Evolutionary conservation across 2,113 vertebrate species (phyloP), one percentile per base, ranked within the genome.

Genomic region (Theristicus caerulescens): DNA sequence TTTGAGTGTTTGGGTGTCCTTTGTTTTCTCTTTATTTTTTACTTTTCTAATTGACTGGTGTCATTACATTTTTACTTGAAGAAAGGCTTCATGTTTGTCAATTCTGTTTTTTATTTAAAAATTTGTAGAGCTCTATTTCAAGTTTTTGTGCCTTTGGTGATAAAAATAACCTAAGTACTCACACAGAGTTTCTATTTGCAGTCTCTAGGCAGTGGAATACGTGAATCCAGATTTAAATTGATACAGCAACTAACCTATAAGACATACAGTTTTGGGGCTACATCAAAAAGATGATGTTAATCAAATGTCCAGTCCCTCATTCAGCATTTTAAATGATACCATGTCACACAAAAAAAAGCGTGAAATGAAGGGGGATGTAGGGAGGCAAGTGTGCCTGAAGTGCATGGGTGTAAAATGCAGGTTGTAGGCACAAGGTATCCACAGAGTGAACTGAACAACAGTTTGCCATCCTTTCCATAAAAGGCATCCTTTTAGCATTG

Each of bases 141-240:
- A 55, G 57, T 40, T 87, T 89, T 57, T 44, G 17, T 94, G 65
- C 55, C n/a, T 72, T 78, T 88, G 5, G 12, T 88, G 82, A 52
- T 92, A 95, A 93, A 96, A 93, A 86, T 92, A 96, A 64, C 55
- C 62, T 88, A 71, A 70, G 58, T 64, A 74, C 25, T 95, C 31
- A 12, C 69, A 42, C 21, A 64, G 74, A 88, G 78, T 88, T 93
- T 92, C 55, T 95, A 7, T 82, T 90, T 66, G 51, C 67, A 65
- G 58, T 96, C 89, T 88, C 64, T 83, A 59, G 79, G 85, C 62
- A 83, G 18, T 11, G 55, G 78, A 69, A 34, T 74, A 55, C 14
- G 16, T 2, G 1, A 95, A 74, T 81, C 32, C 24, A 72, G 44
- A 52, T 92, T 78, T 71, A 82, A 88, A 59, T 31, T 0, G 0